These are phyloP conservation scores for Drosophila oshimai DNA, from an alignment of 1,140 invertebrate species.

Conservation along the genomic window DNA sequence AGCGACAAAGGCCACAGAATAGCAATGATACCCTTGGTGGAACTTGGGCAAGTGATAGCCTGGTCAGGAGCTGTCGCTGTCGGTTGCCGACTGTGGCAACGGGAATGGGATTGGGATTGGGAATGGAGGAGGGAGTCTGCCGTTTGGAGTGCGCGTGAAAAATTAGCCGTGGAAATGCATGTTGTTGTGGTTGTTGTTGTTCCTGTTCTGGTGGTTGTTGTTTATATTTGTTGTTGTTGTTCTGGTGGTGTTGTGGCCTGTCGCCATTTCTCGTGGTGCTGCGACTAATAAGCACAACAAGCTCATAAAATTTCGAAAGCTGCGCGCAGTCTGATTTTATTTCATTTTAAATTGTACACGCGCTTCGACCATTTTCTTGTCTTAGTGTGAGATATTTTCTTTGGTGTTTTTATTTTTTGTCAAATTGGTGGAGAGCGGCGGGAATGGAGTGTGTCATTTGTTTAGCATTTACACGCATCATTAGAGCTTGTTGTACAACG, in stretches of 20 bases:
- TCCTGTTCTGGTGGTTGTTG: constrained; percentile 10
- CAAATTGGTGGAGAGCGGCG: too few species aligned
- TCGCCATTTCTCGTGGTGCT: constrained; percentile 70
- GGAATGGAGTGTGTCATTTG: constrained; percentile 17
- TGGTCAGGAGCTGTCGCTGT: constrained; percentile 74
- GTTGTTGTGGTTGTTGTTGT: constrained; percentile 43
- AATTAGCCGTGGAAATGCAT: constrained; percentile 78
- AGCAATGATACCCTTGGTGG: constrained; percentile 11
- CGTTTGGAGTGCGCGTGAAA: constrained; percentile 70
- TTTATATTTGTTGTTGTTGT: constrained; percentile 19
- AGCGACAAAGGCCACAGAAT: background rate
- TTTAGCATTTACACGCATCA: constrained; percentile 75
- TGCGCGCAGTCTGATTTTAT: constrained; percentile 69
- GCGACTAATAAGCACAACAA: constrained; percentile 75
- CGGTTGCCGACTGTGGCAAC: constrained; percentile 38
- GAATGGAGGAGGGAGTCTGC: background rate
- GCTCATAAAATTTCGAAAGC: constrained; percentile 80
- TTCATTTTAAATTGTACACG: constrained; percentile 77
- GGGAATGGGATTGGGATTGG: constrained; percentile 3
- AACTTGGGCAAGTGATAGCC: constrained; percentile 23
- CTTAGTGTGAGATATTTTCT: background rate
- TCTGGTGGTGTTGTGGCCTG: constrained; percentile 65
- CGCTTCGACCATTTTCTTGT: constrained; percentile 48
- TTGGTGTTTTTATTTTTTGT: background rate
- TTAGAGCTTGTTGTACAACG: constrained; percentile 67